A percentile compares a stretch with the other conserved stretches of the same genome.
phyloP scores from a whole-genome alignment of 2,113 vertebrate genomes.

The Lipotes vexillifer region DNA sequence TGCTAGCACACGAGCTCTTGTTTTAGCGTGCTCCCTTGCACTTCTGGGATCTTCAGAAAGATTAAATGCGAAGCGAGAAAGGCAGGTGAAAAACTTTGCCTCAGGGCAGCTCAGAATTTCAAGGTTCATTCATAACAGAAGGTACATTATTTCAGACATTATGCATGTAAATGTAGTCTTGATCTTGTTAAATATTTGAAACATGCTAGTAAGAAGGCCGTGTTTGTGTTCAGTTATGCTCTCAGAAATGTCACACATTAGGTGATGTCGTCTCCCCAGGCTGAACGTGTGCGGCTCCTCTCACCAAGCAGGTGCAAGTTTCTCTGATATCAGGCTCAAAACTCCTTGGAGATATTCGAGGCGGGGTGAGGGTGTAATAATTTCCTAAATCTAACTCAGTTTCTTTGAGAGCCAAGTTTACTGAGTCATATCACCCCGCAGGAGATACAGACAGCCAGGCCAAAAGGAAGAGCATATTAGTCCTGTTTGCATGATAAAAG shows the following conservation, averaged over 20 bases:
- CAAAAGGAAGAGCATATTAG: constrained; percentile 28
- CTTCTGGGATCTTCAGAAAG: not conserved
- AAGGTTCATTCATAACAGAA: constrained; percentile 35
- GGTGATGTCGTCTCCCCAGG: not conserved
- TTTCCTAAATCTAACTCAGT: constrained; percentile 50
- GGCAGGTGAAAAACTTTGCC: not conserved
- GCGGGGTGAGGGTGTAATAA: not conserved
- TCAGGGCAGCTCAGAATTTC: not conserved
- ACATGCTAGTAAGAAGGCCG: not conserved
- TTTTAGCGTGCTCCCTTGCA: not conserved
- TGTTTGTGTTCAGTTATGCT: not conserved
- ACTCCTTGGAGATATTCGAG: constrained; percentile 32
- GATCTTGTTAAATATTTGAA: constrained; percentile 43
- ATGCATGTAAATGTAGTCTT: constrained; percentile 12
- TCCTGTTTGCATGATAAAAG: constrained; percentile 34
- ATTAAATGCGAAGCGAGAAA: not conserved
- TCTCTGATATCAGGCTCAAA: constrained; percentile 32
- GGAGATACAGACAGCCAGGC: not conserved
- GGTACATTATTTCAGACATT: constrained; percentile 3
- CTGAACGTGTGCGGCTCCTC: not conserved
- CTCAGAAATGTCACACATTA: not conserved
- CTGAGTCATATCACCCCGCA: constrained; percentile 42
- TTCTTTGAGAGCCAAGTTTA: constrained; percentile 48
- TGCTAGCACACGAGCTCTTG: not conserved
- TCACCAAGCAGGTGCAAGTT: not conserved